These are phyloP conservation scores for Stratiomys singularior DNA, from an alignment of 2,888 invertebrate genomes.

Conservation along the genomic window DNA sequence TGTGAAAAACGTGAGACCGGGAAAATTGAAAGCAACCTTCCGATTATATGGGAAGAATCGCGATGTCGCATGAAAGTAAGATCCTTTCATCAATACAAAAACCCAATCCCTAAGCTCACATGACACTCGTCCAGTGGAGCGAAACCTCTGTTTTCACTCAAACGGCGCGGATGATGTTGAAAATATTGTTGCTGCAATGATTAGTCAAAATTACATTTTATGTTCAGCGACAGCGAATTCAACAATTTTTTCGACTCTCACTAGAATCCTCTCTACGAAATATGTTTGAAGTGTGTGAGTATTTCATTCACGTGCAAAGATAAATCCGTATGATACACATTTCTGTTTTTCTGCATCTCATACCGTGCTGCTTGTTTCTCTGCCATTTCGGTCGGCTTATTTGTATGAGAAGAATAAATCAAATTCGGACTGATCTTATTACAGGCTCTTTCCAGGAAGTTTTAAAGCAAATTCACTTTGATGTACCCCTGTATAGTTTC, in stretches of 20 bases:
- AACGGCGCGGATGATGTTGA: neutral
- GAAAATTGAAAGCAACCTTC: neutral
- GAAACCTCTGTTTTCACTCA: neutral
- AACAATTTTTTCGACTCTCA: too few species aligned
- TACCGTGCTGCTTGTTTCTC: neutral
- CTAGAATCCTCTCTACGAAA: too few species aligned
- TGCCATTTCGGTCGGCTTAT: neutral
- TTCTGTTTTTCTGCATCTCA: neutral
- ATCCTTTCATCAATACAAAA: too few species aligned
- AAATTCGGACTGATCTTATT: slow-evolving; percentile 7
- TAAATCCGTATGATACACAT: neutral
- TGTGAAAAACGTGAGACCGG: neutral
- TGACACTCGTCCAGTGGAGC: too few species aligned
- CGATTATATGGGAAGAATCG: neutral
- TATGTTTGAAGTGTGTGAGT: too few species aligned
- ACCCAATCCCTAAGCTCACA: too few species aligned
- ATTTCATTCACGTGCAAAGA: neutral
- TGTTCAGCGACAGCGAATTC: too few species aligned
- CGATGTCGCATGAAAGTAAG: neutral
- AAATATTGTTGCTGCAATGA: neutral
- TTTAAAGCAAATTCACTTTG: neutral
- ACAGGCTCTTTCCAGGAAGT: neutral
- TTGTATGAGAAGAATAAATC: neutral
- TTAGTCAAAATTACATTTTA: too few species aligned
- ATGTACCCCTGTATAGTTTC: neutral